Conservation (phyloP, 2,797 vertebrate genomes). For the Petrocephalus sullivani region DNA sequence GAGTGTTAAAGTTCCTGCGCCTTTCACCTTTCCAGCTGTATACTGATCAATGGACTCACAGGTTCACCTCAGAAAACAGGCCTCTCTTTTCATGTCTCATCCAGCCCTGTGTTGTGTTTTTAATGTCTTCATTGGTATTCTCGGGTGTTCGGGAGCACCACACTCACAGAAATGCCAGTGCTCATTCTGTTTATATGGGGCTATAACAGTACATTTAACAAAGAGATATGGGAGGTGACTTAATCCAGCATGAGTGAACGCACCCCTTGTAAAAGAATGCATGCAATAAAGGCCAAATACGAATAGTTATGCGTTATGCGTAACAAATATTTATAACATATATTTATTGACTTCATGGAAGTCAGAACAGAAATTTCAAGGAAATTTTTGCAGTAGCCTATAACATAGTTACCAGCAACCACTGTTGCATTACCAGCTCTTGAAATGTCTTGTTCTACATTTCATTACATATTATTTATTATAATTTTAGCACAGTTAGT, state of each 20-base stretch:
- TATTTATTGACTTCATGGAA: background rate
- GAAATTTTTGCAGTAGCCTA: background rate
- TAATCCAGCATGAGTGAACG: background rate
- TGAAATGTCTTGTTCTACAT: background rate
- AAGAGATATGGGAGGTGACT: background rate
- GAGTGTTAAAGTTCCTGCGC: background rate
- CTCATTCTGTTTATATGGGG: background rate
- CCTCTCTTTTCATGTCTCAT: background rate
- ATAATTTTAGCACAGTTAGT: background rate
- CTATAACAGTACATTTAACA: background rate
- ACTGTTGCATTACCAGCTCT: background rate
- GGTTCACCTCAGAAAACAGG: background rate
- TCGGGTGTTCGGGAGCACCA: background rate
- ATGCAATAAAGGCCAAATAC: background rate
- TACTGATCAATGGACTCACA: background rate
- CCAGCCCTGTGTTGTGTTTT: background rate
- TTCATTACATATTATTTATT: background rate
- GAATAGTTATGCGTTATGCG: background rate
- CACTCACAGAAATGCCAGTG: background rate
- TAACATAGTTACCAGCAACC: background rate
- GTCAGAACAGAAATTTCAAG: background rate
- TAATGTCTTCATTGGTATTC: background rate
- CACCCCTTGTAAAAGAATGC: background rate
- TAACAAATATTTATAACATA: background rate
- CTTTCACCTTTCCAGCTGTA: background rate